Percentiles rank a stretch among this genome's conserved stretches.
These are phyloP conservation scores for Parazoanthus atlanticus DNA, from an alignment of 92 coral and sea anemone species.

Conservation along the genomic window DNA sequence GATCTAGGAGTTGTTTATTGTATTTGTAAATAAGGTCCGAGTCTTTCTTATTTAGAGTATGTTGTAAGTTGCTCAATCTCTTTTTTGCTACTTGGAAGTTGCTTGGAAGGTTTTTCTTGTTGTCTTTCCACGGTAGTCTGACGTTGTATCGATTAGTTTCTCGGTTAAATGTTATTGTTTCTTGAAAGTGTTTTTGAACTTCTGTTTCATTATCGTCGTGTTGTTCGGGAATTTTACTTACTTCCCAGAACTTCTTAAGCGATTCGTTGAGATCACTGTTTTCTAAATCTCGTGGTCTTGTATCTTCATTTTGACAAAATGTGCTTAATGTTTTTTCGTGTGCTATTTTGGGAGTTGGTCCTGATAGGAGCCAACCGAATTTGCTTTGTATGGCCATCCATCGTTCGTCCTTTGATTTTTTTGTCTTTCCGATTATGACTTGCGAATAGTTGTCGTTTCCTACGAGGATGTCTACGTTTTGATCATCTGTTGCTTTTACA, in stretches of 20 bases:
- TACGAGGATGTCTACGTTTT: slow-evolving; percentile 28
- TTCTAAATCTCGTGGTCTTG: no score
- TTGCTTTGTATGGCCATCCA: slow-evolving; percentile 50
- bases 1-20: slow-evolving; percentile 54
- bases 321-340: no score
- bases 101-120: slow-evolving; percentile 31
- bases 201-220: slow-evolving; percentile 30
- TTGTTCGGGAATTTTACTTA: slow-evolving; percentile 48
- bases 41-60: slow-evolving; percentile 45
- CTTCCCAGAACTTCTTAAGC: slow-evolving; percentile 34
- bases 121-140: slow-evolving; percentile 47
- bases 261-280: slow-evolving; percentile 25
- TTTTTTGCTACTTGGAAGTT: slow-evolving; percentile 4
- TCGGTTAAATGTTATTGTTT: slow-evolving; percentile 45
- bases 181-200: slow-evolving; percentile 41
- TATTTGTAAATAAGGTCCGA: slow-evolving; percentile 50
- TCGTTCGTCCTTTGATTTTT: slow-evolving; percentile 42
- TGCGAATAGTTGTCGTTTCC: slow-evolving; percentile 35
- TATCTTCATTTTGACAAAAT: neutral
- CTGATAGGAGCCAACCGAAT: slow-evolving; percentile 58
- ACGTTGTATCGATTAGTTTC: slow-evolving; percentile 48
- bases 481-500: slow-evolving; percentile 20
- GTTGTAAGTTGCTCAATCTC: slow-evolving; percentile 24
- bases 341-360: slow-evolving; percentile 34
- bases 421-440: slow-evolving; percentile 25